Evolutionary conservation across 2,888 invertebrate genomes (phyloP).

Genomic region (Dyspetes luteomarginatus): DNA sequence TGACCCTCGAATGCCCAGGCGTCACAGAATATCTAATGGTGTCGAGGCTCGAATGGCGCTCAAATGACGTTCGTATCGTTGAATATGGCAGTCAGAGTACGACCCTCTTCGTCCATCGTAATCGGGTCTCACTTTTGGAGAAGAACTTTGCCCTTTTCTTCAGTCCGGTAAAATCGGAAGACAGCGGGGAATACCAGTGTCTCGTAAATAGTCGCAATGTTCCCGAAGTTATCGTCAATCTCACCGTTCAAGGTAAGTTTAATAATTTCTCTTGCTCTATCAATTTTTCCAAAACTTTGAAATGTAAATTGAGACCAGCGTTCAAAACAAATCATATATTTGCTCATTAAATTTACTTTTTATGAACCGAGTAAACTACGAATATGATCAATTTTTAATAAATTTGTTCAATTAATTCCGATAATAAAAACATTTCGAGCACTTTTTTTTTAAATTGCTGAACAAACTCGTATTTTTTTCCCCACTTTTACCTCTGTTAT

Average conservation of each 20-base stretch:
- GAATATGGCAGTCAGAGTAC: constrained; percentile 85
- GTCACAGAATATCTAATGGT: constrained; percentile 88
- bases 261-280: neutral
- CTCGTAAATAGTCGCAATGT: constrained; percentile 88
- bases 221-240: constrained; percentile 87
- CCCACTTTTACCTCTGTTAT: too few species aligned
- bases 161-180: constrained; percentile 86
- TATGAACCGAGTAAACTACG: too few species aligned
- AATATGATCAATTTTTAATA: too few species aligned
- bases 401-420: too few species aligned
- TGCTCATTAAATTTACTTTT: too few species aligned
- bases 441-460: too few species aligned
- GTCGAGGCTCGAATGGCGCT: constrained; percentile 87
- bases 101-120: constrained; percentile 84
- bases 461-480: too few species aligned
- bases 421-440: too few species aligned
- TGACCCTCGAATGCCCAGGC: constrained; percentile 88
- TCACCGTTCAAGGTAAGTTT: constrained; percentile 88
- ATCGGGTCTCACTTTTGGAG: constrained; percentile 86
- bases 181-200: constrained; percentile 88
- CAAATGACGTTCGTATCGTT: constrained; percentile 83
- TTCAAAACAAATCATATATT: too few species aligned
- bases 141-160: constrained; percentile 87
- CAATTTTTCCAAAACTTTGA: neutral
- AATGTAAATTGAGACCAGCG: neutral